These are phyloP conservation scores for Apamea crenata DNA, from an alignment of 2,888 invertebrate genomes.

Conservation along the genomic window DNA sequence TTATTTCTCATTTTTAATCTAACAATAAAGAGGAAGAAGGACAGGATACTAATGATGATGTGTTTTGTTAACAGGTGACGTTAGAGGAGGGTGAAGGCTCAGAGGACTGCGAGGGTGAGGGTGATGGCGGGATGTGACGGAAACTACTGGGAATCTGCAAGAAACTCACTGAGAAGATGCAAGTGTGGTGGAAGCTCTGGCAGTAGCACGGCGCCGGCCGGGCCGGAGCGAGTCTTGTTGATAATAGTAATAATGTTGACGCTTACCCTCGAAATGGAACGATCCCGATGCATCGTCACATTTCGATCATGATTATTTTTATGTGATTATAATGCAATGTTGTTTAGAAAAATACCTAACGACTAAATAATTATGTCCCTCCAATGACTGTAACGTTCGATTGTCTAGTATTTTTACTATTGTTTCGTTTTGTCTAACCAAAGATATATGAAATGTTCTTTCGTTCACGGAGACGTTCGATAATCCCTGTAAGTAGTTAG, in stretches of 20 bases:
- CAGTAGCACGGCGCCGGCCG: conserved; percentile 83
- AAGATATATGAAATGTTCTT: conserved; percentile 86
- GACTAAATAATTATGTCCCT: conserved; percentile 88
- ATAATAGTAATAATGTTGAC: conserved; percentile 87
- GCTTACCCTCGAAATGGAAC: conserved; percentile 88
- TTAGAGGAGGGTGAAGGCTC: conserved; percentile 96
- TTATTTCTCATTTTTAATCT: neutral
- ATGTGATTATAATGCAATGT: conserved; percentile 89
- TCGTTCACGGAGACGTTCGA: conserved; percentile 84
- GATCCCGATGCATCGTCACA: conserved; percentile 84
- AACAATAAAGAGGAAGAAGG: neutral
- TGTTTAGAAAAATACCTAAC: conserved; percentile 88
- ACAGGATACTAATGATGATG: conserved; percentile 27
- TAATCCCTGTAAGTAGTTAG: conserved; percentile 88
- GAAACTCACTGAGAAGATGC: conserved; percentile 97
- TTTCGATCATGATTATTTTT: conserved; percentile 88
- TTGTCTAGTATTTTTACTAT: conserved; percentile 88
- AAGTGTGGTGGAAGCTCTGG: conserved; percentile 97
- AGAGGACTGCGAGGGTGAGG: conserved; percentile 90
- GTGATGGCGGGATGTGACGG: conserved; percentile 96
- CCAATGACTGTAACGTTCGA: conserved; percentile 89
- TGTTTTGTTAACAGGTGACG: conserved; percentile 91
- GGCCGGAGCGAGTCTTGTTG: conserved; percentile 76
- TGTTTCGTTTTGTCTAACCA: conserved; percentile 89
- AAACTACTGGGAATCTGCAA: conserved; percentile 97